Conservation (phyloP, 2,797 vertebrate species). For the Taenioides sp. region DNA sequence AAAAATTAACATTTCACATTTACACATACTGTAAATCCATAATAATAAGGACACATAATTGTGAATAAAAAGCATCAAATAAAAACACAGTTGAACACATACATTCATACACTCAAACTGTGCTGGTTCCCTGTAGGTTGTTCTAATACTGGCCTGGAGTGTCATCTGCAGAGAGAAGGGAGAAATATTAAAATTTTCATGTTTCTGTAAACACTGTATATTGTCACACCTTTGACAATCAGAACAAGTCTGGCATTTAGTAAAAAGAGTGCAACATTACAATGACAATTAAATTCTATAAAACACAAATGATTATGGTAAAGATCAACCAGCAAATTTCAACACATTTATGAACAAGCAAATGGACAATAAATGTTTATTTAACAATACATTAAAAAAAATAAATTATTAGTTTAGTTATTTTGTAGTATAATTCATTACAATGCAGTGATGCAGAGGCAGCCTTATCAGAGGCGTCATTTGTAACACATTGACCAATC, state of each 20-base stretch:
- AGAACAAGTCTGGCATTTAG: not conserved
- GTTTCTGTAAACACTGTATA: not conserved
- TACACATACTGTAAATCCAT: constrained; percentile 21
- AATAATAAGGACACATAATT: constrained; percentile 21
- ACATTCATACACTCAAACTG: constrained; percentile 20
- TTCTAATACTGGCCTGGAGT: constrained; percentile 67
- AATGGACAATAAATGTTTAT: not conserved
- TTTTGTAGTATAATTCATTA: not conserved
- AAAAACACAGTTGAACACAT: constrained; percentile 22
- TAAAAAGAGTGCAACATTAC: not conserved
- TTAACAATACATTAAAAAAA: constrained; percentile 11
- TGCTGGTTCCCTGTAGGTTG: constrained; percentile 42
- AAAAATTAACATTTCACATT: constrained; percentile 37
- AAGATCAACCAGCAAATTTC: too few relatives aligned
- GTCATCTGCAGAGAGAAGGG: constrained; percentile 75
- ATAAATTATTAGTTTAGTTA: too few relatives aligned
- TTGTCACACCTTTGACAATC: not conserved
- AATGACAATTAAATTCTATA: too few relatives aligned
- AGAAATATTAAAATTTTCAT: constrained; percentile 28
- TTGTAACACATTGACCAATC: not conserved
- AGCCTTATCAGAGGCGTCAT: not conserved
- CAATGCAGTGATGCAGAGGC: constrained; percentile 1
- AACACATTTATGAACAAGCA: too few relatives aligned
- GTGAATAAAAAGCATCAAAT: constrained; percentile 27
- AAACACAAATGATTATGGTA: too few relatives aligned